These are phyloP conservation scores for Xerus rutilus DNA, from an alignment of 2,797 vertebrate genomes.

Conservation along the genomic window DNA sequence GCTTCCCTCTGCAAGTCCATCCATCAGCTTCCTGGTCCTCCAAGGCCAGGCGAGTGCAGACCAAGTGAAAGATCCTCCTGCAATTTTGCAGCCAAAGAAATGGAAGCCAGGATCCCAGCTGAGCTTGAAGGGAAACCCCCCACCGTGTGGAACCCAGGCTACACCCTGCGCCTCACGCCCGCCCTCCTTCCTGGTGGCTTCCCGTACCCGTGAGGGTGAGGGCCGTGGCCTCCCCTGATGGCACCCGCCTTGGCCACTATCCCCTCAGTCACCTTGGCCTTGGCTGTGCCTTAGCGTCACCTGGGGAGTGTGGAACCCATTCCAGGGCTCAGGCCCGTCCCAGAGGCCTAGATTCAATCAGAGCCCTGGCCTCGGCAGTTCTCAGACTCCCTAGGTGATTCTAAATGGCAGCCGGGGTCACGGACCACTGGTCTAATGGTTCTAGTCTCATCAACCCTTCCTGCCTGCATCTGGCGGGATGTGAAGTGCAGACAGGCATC, in stretches of 20 bases:
- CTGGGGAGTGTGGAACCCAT: background rate
- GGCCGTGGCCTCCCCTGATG: background rate
- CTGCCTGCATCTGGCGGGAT: constrained; percentile 24
- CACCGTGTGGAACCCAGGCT: background rate
- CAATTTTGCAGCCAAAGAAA: background rate
- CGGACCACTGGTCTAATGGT: background rate
- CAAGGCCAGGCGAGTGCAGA: background rate
- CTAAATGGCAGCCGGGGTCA: background rate
- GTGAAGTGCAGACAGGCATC: constrained; percentile 23
- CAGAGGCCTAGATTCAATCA: background rate
- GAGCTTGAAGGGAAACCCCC: background rate
- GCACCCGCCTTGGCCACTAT: too few species aligned
- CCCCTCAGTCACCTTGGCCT: background rate
- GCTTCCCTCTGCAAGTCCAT: background rate
- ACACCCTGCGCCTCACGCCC: accelerated
- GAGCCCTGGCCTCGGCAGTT: background rate
- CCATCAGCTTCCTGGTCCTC: background rate
- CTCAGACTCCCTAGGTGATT: background rate
- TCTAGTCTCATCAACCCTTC: background rate
- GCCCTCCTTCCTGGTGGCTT: background rate
- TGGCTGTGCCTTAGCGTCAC: background rate
- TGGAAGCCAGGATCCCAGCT: background rate
- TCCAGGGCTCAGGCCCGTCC: background rate
- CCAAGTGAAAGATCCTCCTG: background rate
- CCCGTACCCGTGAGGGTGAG: background rate